A percentile compares a stretch with the other conserved stretches of the same genome.
Conservation (phyloP, 2,113 vertebrate genomes). For the Hemicordylus capensis region DNA sequence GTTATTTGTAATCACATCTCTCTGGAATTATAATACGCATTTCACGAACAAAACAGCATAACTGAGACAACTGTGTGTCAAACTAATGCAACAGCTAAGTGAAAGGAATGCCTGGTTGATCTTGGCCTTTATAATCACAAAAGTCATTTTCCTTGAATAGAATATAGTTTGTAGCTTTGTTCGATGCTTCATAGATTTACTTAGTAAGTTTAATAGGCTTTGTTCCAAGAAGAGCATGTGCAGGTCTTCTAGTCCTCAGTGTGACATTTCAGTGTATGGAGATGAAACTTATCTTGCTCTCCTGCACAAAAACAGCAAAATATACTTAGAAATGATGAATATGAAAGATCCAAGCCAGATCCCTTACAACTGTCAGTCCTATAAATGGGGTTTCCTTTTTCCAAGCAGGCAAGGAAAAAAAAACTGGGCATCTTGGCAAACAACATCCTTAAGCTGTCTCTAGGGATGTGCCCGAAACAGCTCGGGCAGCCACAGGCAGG, state of each 20-base stretch:
- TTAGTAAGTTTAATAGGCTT: neutral
- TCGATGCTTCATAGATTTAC: rapidly evolving
- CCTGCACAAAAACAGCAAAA: neutral
- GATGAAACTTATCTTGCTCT: neutral
- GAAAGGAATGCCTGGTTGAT: neutral
- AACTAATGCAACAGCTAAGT: neutral
- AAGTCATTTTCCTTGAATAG: neutral
- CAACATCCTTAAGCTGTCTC: neutral
- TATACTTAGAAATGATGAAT: neutral
- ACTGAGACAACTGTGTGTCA: neutral
- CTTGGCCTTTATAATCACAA: conserved; percentile 24
- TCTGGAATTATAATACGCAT: neutral
- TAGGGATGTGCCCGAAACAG: no score
- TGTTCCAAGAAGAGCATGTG: neutral
- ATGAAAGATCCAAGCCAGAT: neutral
- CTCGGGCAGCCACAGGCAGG: no score
- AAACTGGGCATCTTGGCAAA: neutral
- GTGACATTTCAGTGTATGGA: neutral
- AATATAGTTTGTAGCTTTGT: neutral
- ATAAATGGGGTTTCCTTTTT: neutral
- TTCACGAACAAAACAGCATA: neutral
- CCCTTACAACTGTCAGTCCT: neutral
- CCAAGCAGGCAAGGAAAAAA: neutral
- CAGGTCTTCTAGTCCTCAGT: neutral
- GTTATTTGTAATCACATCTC: neutral